Percentiles rank a stretch among this genome's conserved stretches.
Conservation (phyloP, 2,888 invertebrate species). For the Neoitamus cyanurus region DNA sequence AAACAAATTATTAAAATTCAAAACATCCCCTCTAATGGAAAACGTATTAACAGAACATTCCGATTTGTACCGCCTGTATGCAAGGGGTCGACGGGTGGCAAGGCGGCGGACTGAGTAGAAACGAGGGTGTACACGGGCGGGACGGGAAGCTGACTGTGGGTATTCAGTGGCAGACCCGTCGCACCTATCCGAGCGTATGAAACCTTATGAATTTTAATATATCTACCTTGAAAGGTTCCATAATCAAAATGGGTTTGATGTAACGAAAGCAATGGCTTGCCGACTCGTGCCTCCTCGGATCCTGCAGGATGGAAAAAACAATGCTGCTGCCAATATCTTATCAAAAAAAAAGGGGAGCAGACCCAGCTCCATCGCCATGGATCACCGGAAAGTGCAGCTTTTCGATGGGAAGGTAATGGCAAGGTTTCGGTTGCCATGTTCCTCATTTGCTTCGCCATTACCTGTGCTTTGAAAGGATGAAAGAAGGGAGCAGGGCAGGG, state of each 20-base stretch:
- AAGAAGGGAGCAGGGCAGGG: neutral
- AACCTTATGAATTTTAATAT: constrained; percentile 48
- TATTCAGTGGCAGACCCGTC: constrained; percentile 39
- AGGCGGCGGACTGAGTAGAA: no score
- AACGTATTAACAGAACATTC: constrained; percentile 48
- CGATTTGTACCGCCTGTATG: constrained; percentile 38
- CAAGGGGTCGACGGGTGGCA: neutral
- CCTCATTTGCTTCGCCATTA: constrained; percentile 23
- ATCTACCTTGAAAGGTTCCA: constrained; percentile 42
- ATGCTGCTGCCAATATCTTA: constrained; percentile 9
- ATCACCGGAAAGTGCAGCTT: neutral
- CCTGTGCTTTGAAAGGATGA: constrained; percentile 24
- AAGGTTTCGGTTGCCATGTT: neutral
- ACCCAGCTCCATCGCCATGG: neutral
- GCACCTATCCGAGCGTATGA: constrained; percentile 45
- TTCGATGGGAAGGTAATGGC: neutral
- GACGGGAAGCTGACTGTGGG: neutral
- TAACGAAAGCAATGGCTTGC: constrained; percentile 20
- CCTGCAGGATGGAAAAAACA: constrained; percentile 15
- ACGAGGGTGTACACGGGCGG: neutral
- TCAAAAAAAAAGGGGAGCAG: neutral
- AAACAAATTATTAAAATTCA: constrained; percentile 48
- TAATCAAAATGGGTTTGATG: constrained; percentile 38
- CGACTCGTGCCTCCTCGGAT: neutral
- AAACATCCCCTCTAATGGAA: constrained; percentile 48